Evolutionary conservation across 2,797 vertebrate genomes (phyloP).

Genomic region (Sebastolobus alascanus): DNA sequence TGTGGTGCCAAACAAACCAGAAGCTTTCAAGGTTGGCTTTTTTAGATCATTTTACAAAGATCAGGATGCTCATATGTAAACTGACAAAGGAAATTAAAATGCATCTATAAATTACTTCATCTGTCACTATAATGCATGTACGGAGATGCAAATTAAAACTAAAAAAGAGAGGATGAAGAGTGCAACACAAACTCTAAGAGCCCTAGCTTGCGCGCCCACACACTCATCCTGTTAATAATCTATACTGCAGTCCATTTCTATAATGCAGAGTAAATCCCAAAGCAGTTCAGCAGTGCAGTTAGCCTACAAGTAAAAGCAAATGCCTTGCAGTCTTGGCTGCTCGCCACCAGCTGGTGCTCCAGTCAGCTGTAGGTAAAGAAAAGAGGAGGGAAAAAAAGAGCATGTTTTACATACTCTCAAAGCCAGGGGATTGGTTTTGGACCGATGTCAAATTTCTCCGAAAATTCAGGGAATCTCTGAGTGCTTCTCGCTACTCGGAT

Average conservation of each 20-base stretch:
- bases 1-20: background rate
- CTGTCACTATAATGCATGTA: constrained; percentile 1
- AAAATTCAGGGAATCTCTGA: constrained; percentile 62
- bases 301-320: constrained; percentile 76
- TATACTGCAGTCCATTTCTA: constrained; percentile 73
- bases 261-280: constrained; percentile 76
- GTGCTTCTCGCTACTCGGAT: constrained; percentile 40
- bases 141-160: constrained; percentile 42
- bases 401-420: constrained; percentile 74
- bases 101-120: constrained; percentile 3
- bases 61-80: constrained; percentile 8
- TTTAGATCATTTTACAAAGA: background rate
- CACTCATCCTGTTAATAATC: constrained; percentile 76
- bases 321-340: constrained; percentile 82
- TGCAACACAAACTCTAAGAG: constrained; percentile 42
- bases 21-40: background rate
- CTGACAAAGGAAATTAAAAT: constrained; percentile 1
- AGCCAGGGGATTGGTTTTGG: constrained; percentile 78
- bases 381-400: constrained; percentile 38
- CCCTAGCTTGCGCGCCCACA: constrained; percentile 69
- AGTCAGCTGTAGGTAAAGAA: constrained; percentile 81
- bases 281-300: constrained; percentile 71
- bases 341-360: constrained; percentile 80
- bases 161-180: constrained; percentile 30
- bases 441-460: constrained; percentile 70